phyloP scores from a whole-genome alignment of 1,140 invertebrate species.

The Pseudomyrmex pallidus region DNA sequence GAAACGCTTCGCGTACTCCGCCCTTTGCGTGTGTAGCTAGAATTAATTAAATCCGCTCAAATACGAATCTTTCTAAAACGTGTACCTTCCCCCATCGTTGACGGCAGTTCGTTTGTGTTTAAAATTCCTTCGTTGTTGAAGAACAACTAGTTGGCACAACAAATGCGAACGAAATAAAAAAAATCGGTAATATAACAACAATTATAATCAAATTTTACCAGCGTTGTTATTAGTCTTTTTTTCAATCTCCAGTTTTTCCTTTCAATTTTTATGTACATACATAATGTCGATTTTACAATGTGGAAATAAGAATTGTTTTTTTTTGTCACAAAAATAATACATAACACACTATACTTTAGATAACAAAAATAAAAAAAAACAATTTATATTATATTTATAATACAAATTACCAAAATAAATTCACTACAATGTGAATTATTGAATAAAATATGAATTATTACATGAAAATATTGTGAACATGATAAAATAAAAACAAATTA shows the following conservation, averaged over 20 bases:
- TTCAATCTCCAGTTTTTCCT: too few species aligned
- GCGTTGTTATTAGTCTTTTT: too few species aligned
- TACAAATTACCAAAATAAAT: too few species aligned
- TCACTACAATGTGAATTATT: too few species aligned
- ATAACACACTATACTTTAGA: too few species aligned
- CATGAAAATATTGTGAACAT: too few species aligned
- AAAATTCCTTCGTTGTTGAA: conserved; percentile 42
- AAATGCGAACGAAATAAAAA: background rate
- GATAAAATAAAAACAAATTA: background rate
- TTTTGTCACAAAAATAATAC: too few species aligned
- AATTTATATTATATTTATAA: too few species aligned
- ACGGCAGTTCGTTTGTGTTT: conserved; percentile 64
- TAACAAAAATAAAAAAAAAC: too few species aligned
- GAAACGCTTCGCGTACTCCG: conserved; percentile 53
- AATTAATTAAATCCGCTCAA: conserved; percentile 54
- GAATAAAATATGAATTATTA: too few species aligned
- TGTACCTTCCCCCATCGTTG: conserved; percentile 52
- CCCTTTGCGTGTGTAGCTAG: conserved; percentile 56
- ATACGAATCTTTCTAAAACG: conserved; percentile 84
- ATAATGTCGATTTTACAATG: background rate
- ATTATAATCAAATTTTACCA: conserved; percentile 8
- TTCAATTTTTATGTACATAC: background rate
- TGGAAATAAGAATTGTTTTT: too few species aligned
- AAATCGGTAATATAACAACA: background rate
- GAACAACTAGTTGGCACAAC: conserved; percentile 3